Conservation (phyloP, 2,888 invertebrate genomes). For the Torymus tubicola region DNA sequence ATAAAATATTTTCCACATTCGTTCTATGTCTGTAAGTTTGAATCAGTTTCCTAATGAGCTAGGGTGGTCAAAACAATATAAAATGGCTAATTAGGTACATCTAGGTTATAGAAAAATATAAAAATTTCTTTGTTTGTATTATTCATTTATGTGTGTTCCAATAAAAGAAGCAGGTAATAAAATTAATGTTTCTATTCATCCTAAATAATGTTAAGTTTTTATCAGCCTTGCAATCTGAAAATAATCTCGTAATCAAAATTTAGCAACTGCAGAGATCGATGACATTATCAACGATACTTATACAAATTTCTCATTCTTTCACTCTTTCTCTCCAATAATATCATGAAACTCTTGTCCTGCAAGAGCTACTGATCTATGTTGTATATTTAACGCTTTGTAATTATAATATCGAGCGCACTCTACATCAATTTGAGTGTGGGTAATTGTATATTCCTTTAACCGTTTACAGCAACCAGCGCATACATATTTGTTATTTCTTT, state of each 20-base stretch:
- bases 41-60: too few relatives aligned
- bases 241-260: conserved; percentile 19
- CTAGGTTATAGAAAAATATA: too few relatives aligned
- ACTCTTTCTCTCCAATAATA: conserved; percentile 35
- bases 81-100: too few relatives aligned
- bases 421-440: conserved; percentile 30
- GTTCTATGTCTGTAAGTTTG: too few relatives aligned
- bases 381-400: conserved; percentile 16
- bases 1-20: too few relatives aligned
- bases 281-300: conserved; percentile 26
- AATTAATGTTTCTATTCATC: too few relatives aligned
- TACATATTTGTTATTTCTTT: conserved; percentile 41
- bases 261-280: conserved; percentile 16
- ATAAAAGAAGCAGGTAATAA: too few relatives aligned
- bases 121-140: too few relatives aligned
- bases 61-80: too few relatives aligned
- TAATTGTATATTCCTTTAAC: conserved; percentile 18
- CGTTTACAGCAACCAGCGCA: conserved; percentile 38
- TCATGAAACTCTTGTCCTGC: conserved; percentile 67
- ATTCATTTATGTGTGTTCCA: too few relatives aligned
- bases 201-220: too few relatives aligned
- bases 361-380: conserved; percentile 62
- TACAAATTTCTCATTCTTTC: conserved; percentile 28
- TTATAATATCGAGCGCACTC: conserved; percentile 24
- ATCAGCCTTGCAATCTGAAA: neutral